Base-by-base conservation (phyloP, 2,888 invertebrate genomes). In the Caenorhabditis sp. region DNA sequence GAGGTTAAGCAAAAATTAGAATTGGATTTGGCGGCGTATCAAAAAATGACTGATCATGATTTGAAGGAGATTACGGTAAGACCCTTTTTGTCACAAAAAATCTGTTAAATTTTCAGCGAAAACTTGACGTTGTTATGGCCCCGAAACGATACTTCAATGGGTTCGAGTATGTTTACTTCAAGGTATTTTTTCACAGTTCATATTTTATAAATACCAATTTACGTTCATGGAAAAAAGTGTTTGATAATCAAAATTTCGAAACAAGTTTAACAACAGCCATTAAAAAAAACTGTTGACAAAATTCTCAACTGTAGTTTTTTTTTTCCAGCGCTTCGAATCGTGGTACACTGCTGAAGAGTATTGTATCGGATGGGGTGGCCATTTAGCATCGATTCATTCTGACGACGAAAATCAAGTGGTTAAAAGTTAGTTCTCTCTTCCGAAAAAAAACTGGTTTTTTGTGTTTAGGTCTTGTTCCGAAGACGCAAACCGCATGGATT, bases 261-360 rank as follows among this genome's bases (percentile, higher is more conserved):
- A n/a, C n/a, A n/a, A n/a, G n/a, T n/a, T n/a, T n/a, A n/a, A n/a
- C n/a, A n/a, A n/a, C n/a, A n/a, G n/a, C n/a, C n/a, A n/a, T n/a
- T n/a, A 31, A 31, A 31, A 31, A 31, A 31, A 31, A 31, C 10
- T 31, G 31, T n/a, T n/a, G n/a, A n/a, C n/a, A n/a, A n/a, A n/a
- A n/a, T n/a, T n/a, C n/a, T n/a, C n/a, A n/a, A n/a, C n/a, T n/a
- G n/a, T n/a, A n/a, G n/a, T n/a, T n/a, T n/a, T n/a, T n/a, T 43
- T 36, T 54, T 62, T 74, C 1, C 36, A 76, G 70, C 66, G 50
- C 17, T 63, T 69, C 54, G 77, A 77, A 54, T 66, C 71, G 17
- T 79, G 79, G 79, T 79, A 79, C 57, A 60, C 64, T 27, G 82
- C 81, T 0, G 74, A 76, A n/a, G 81, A 81, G 43, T 67, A 73